A percentile compares a stretch with the other conserved stretches of the same genome.
Evolutionary conservation across 2,797 vertebrate species (phyloP).

Genomic region (Hipposideros larvatus): DNA sequence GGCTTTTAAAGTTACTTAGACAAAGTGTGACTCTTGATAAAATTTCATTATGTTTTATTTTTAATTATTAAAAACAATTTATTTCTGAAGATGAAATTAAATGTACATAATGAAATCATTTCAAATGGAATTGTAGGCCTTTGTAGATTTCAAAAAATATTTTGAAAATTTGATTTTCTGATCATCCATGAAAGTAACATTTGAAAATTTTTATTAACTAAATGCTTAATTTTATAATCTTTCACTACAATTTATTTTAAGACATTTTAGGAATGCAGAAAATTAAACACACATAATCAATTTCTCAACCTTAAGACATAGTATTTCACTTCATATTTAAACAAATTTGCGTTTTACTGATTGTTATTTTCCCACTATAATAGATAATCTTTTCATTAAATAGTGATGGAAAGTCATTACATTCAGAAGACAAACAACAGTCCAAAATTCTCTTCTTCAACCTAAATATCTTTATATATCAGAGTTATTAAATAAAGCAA

Average conservation of each 20-base stretch:
- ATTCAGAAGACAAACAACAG: not conserved
- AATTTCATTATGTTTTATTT: not conserved
- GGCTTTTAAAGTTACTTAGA: not conserved
- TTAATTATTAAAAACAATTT: not conserved
- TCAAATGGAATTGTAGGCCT: not conserved
- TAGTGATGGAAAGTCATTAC: not conserved
- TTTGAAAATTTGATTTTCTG: conserved; percentile 29
- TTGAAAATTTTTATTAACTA: not conserved
- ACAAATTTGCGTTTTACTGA: not conserved
- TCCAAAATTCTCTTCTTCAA: not conserved
- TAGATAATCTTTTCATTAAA: conserved; percentile 9
- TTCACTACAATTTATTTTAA: conserved; percentile 31
- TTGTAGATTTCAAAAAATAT: not conserved
- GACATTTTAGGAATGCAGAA: conserved; percentile 3
- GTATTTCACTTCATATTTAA: not conserved
- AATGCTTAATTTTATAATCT: conserved; percentile 20
- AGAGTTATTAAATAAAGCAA: conserved; percentile 38
- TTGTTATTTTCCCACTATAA: not conserved
- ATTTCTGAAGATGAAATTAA: conserved; percentile 37
- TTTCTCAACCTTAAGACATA: not conserved
- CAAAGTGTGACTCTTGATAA: not conserved
- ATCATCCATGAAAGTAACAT: not conserved
- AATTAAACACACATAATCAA: not conserved
- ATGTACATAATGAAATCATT: not conserved
- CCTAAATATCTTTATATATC: not conserved